A percentile compares a stretch with the other conserved stretches of the same genome.
These are phyloP conservation scores for Glareola pratincola DNA, from an alignment of 2,113 vertebrate genomes.

Conservation along the genomic window DNA sequence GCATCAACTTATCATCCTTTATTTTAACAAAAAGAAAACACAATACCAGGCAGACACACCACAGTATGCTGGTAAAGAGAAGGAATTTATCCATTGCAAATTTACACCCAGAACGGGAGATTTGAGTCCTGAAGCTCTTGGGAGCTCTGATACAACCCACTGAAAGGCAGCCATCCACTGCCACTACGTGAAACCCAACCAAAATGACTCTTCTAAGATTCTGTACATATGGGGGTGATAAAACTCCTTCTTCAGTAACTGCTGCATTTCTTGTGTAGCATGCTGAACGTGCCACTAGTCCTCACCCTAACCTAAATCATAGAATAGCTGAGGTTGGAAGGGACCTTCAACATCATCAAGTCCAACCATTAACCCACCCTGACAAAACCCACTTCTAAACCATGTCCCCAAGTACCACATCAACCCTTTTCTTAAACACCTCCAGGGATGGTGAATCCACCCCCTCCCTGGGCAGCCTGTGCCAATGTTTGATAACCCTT, in stretches of 20 bases:
- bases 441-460: too few species aligned
- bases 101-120: accelerated
- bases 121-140: not conserved
- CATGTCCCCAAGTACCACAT: too few species aligned
- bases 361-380: too few species aligned
- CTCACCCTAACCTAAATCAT: not conserved
- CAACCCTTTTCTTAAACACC: too few species aligned
- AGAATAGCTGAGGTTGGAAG: too few species aligned
- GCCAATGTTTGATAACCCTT: too few species aligned
- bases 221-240: not conserved
- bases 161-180: not conserved
- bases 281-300: not conserved
- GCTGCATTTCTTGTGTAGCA: not conserved
- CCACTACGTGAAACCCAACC: not conserved
- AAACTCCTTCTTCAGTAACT: not conserved
- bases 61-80: not conserved
- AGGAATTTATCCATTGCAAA: not conserved
- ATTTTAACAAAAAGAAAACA: not conserved
- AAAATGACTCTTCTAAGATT: not conserved
- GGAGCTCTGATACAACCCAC: not conserved
- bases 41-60: not conserved
- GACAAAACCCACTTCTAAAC: too few species aligned
- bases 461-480: too few species aligned
- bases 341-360: too few species aligned
- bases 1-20: not conserved